Evolutionary conservation across 1,140 invertebrate species (phyloP), one percentile per base, ranked within the genome.

Genomic region (Drosophila cardini): DNA sequence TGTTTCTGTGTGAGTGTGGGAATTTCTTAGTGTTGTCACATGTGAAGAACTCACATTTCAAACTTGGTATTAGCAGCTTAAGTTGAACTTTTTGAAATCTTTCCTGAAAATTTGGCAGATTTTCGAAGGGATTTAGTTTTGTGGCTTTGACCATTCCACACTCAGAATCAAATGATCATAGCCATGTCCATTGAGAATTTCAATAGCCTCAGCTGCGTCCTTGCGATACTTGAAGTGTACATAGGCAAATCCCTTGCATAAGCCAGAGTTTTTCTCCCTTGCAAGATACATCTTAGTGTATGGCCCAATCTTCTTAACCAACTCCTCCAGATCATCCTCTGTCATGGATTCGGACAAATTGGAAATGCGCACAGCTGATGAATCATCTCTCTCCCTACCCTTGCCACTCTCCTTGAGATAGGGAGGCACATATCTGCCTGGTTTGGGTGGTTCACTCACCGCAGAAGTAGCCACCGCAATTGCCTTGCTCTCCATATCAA

Each of bases 81-180:
- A 38, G 21, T 46, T 11, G 9, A 60, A 61, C 64, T 57, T 72
- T 32, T 56, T 30, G 0, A 55, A 46, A 60, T 71, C 67, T 75
- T 48, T 63, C 62, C 63, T 21, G 21, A 26, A 26, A 26, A 26
- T 9, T 16, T 16, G 18, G 32, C 52, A 13, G 62, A 60, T 67
- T 76, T 76, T 36, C 13, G 10, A 43, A 11, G 5, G 26, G 16
- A n/a, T 48, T 72, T 74, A 87, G 40, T 68, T 71, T 36, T 92
- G 95, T 32, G 96, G 96, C 93, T 99, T 99, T 2, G 99, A 99
- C 99, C 98, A 99, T 93, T 99, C 99, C 15, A 99, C 99, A 93
- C 95, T 98, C 5, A 99, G 93, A 92, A 99, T 99, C 61, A 99
- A 94, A 94, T 99, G 98, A 93, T 99, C 98, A 92, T 99, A 99